Percentiles rank a stretch among this genome's conserved stretches.
These are phyloP conservation scores for Trichogramma dendrolimi DNA, from an alignment of 2,888 invertebrate species.

Conservation along the genomic window DNA sequence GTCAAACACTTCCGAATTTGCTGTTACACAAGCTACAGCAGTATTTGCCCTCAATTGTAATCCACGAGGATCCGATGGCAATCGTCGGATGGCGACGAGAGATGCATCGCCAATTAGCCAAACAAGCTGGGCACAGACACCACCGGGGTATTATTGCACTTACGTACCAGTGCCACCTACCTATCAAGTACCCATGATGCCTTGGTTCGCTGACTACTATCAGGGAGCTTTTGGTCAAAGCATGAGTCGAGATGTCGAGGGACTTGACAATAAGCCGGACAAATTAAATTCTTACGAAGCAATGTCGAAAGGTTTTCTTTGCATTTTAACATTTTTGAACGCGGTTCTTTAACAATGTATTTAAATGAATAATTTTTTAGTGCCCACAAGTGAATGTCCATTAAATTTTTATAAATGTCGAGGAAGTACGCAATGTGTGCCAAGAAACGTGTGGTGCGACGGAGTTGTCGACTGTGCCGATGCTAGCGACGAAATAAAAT, in stretches of 20 bases:
- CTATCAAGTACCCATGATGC: constrained; percentile 36
- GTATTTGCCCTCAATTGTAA: too few relatives aligned
- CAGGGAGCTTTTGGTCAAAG: not conserved
- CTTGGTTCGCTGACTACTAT: constrained; percentile 30
- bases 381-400: constrained; percentile 4
- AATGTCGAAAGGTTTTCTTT: not conserved
- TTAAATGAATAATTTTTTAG: constrained; percentile 1
- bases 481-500: constrained; percentile 72
- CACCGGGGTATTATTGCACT: constrained; percentile 36
- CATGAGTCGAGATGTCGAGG: too few relatives aligned
- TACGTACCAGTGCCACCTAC: constrained; percentile 37
- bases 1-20: too few relatives aligned
- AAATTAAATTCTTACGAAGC: not conserved
- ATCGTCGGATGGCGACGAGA: too few relatives aligned
- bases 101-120: not conserved
- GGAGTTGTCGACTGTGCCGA: constrained; percentile 70
- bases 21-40: too few relatives aligned
- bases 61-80: too few relatives aligned
- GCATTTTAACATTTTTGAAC: not conserved
- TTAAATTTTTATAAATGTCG: constrained; percentile 13
- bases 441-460: constrained; percentile 62
- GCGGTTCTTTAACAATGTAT: not conserved
- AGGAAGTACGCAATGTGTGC: constrained; percentile 26
- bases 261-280: not conserved
- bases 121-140: not conserved